Percentiles rank a stretch among this genome's conserved stretches.
phyloP scores from a whole-genome alignment of 2,888 invertebrate genomes.

The Germaria angustata region DNA sequence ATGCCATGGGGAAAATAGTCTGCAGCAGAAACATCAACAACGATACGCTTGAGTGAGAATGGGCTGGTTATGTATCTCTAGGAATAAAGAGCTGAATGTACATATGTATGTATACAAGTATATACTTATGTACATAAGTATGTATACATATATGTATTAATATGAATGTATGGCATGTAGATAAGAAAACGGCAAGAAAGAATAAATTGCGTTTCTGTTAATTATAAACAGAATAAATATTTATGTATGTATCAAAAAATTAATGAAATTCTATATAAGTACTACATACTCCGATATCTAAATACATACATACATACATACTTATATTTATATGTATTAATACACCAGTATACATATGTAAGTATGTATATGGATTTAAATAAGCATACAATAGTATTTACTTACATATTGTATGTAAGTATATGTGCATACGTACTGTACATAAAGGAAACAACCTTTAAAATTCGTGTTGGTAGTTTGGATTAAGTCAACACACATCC shows the following conservation, averaged over 20 bases:
- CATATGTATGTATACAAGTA: background rate
- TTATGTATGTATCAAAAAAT: background rate
- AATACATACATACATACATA: no score
- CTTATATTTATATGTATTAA: no score
- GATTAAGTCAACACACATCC: background rate
- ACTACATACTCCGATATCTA: background rate
- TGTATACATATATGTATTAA: background rate
- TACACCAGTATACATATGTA: no score
- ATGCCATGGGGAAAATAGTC: slow-evolving; percentile 6
- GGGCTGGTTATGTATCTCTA: no score
- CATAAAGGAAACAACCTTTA: background rate
- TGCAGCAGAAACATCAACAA: background rate
- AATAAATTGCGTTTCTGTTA: no score
- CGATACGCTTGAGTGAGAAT: no score
- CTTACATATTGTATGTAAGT: no score
- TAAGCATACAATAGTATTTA: no score
- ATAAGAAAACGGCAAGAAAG: no score
- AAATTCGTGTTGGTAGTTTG: slow-evolving; percentile 46
- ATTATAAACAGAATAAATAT: no score
- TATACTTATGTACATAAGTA: background rate
- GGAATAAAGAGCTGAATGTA: no score
- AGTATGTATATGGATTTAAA: no score
- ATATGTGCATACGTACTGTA: background rate
- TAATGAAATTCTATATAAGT: background rate
- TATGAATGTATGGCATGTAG: background rate